These are phyloP conservation scores for Apoderus coryli DNA, from an alignment of 2,888 invertebrate species.

Conservation along the genomic window DNA sequence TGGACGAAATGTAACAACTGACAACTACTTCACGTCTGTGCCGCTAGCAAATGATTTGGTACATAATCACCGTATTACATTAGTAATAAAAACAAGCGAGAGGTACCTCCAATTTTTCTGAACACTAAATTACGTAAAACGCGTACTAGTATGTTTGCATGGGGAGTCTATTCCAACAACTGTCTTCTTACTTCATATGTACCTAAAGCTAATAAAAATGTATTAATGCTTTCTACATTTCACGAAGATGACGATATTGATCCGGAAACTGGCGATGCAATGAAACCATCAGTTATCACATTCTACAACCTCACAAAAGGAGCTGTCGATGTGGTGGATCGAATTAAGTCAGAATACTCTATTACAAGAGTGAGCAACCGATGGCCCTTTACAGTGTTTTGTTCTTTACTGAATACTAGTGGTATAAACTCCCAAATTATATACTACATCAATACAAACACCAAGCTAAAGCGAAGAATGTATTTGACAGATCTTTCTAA, in stretches of 20 bases:
- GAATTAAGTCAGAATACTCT: slow-evolving; percentile 11
- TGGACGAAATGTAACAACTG: slow-evolving; percentile 18
- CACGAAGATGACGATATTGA: slow-evolving; percentile 13
- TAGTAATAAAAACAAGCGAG: slow-evolving; percentile 19
- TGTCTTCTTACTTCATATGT: slow-evolving; percentile 15
- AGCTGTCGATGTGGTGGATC: slow-evolving; percentile 10
- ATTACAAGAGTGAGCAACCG: slow-evolving; percentile 8
- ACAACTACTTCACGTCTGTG: slow-evolving; percentile 16
- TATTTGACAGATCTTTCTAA: slow-evolving; percentile 6
- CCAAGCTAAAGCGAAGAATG: background rate
- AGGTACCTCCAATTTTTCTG: slow-evolving; percentile 9
- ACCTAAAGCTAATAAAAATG: slow-evolving; percentile 16
- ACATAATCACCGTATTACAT: slow-evolving; percentile 15
- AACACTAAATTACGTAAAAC: slow-evolving; percentile 7
- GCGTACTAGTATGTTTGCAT: slow-evolving; percentile 14
- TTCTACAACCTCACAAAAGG: slow-evolving; percentile 11
- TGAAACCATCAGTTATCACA: slow-evolving; percentile 8
- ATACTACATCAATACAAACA: slow-evolving; percentile 2
- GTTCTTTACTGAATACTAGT: too few relatives aligned
- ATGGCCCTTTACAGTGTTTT: too few relatives aligned
- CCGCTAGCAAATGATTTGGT: slow-evolving; percentile 12
- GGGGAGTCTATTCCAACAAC: slow-evolving; percentile 13
- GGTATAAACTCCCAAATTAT: slow-evolving; percentile 5
- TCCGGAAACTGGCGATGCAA: slow-evolving; percentile 3
- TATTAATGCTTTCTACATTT: slow-evolving; percentile 16